These are phyloP conservation scores for Spodoptera litura DNA, from an alignment of 1,140 invertebrate genomes.

Conservation along the genomic window DNA sequence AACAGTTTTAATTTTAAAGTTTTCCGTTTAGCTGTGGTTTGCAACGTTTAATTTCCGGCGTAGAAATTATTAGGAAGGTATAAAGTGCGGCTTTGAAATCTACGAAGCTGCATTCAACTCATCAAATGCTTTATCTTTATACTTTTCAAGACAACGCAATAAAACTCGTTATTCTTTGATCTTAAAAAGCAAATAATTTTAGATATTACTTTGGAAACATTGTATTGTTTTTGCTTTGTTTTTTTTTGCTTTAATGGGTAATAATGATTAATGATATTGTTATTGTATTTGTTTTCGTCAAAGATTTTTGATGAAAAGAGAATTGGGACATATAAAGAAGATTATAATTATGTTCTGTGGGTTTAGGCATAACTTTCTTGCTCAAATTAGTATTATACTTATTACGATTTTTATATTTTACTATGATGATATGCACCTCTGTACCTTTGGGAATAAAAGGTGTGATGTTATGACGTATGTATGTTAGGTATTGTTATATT, in stretches of 20 bases:
- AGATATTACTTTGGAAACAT: no score
- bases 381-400: no score
- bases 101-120: constrained; percentile 26
- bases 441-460: no score
- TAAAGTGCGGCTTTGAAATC: constrained; percentile 53
- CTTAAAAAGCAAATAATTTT: neutral
- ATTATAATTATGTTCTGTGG: no score
- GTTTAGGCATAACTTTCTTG: no score
- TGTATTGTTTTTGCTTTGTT: neutral
- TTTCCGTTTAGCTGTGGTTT: constrained; percentile 62
- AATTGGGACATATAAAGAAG: no score
- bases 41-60: constrained; percentile 75
- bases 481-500: no score
- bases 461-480: no score
- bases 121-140: constrained; percentile 33
- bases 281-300: no score
- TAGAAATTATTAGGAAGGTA: constrained; percentile 71
- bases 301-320: neutral
- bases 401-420: no score
- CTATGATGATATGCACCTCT: no score
- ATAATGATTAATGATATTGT: neutral
- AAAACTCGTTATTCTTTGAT: constrained; percentile 4
- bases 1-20: constrained; percentile 76
- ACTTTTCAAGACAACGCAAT: constrained; percentile 1
- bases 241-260: neutral